Base-by-base conservation (phyloP, 2,113 vertebrate species). In the Rynchops niger region DNA sequence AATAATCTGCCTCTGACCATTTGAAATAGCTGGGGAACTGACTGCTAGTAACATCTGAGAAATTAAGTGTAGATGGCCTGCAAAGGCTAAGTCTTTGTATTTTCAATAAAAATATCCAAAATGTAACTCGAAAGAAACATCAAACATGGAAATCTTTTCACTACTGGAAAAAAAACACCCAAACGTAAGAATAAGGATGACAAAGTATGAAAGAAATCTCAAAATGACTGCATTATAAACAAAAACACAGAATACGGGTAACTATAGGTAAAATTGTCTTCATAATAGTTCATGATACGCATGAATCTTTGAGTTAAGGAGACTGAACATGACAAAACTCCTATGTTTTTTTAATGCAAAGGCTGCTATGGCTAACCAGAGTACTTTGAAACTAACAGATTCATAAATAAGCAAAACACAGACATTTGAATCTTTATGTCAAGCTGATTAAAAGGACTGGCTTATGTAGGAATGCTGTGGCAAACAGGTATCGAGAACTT, bases 401-500 rank as follows among this genome's bases (percentile, higher is more conserved):
- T 40, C 20, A 70, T 8, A 69, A 86, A 91, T 23, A 69, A 58
- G 21, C 21, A 11, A 38, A 29, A 72, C 19, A 27, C 27, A 53
- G 21, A 52, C 10, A 10, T 78, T 91, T n/a, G 21, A 59, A 40
- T 66, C 40, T 36, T 83, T 42, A 21, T 15, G 30, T 13, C 45
- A 56, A 82, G 50, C 20, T 21, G 12, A 34, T 42, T 76, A 15
- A 90, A 72, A 88, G 21, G 19, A n/a, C 5, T 62, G 14, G 5
- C 20, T 65, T 42, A 29, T 1, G 4, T 6, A 71, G 23, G 34
- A 94, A 72, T 23, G 22, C 34, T 0, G 0, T 88, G n/a, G 29
- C 8, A 61, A 92, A 84, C 12, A 5, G 9, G 11, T 26, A 67
- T 38, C 1, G 5, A 74, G 21, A 18, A 71, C 9, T 19, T 29